Evolutionary conservation across 2,797 vertebrate genomes (phyloP).

Genomic region (Coregonus suidteri): DNA sequence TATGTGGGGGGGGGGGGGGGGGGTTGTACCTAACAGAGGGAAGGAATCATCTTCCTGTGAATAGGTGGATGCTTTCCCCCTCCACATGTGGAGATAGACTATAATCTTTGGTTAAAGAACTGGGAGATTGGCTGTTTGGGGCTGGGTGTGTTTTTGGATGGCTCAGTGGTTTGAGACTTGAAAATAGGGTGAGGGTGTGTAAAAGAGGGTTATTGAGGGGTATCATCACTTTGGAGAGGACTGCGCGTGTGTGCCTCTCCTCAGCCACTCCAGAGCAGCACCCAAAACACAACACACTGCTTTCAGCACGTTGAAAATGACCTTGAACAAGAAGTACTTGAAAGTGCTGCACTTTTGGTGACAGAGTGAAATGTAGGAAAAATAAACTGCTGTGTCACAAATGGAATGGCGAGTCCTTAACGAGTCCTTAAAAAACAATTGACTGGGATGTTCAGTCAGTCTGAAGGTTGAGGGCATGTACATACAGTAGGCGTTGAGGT

Average conservation of each 20-base stretch:
- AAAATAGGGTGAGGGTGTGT: neutral
- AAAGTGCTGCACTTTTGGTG: neutral
- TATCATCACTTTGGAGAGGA: neutral
- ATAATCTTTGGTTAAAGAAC: constrained; percentile 1
- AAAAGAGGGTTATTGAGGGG: neutral
- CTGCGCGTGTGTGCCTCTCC: neutral
- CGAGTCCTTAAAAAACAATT: neutral
- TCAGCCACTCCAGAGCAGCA: neutral
- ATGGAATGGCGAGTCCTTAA: neutral
- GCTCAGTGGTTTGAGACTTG: too few relatives aligned
- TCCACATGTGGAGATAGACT: neutral
- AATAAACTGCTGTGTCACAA: neutral
- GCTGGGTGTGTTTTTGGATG: neutral
- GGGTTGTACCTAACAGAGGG: neutral
- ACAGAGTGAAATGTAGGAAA: neutral
- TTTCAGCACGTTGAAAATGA: neutral
- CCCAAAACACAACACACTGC: neutral
- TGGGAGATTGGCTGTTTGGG: neutral
- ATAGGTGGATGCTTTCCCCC: neutral
- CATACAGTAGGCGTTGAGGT: too few relatives aligned
- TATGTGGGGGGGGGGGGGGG: neutral
- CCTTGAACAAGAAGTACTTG: neutral
- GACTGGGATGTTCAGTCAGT: neutral
- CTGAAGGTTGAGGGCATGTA: too few relatives aligned
- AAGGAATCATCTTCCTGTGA: neutral